Evolutionary conservation across 2,888 invertebrate species (phyloP).

Genomic region (Balanococcus diminutus): DNA sequence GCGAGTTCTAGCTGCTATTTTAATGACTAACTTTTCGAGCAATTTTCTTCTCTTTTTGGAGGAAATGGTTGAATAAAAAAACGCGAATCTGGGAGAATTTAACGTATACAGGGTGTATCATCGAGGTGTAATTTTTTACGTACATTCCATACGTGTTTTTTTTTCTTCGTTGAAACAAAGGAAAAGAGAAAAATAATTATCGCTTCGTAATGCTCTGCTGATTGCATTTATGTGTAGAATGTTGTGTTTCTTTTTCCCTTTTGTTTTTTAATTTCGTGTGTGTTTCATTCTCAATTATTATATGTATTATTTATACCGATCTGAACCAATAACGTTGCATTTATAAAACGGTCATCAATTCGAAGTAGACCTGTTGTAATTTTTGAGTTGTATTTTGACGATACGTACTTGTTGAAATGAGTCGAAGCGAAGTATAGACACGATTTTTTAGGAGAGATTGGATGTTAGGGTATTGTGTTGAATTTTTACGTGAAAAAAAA

Average conservation of each 20-base stretch:
- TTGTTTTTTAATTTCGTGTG: not conserved
- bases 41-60: too few species aligned
- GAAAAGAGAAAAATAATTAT: not conserved
- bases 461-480: not conserved
- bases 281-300: not conserved
- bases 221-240: constrained; percentile 6
- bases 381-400: not conserved
- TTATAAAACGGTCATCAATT: not conserved
- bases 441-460: too few species aligned
- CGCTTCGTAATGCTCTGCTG: constrained; percentile 3
- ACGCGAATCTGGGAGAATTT: not conserved
- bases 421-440: too few species aligned
- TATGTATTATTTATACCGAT: constrained; percentile 9
- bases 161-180: not conserved
- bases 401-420: not conserved
- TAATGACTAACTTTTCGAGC: not conserved
- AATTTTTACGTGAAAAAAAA: not conserved
- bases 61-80: not conserved
- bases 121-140: not conserved
- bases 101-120: not conserved
- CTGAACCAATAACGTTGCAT: constrained; percentile 9
- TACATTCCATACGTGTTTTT: constrained; percentile 12
- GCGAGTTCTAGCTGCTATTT: not conserved
- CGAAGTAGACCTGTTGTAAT: not conserved
- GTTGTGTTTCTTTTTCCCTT: not conserved